Conservation (phyloP, 2,797 vertebrate genomes). For the Atherinosoma microstoma region DNA sequence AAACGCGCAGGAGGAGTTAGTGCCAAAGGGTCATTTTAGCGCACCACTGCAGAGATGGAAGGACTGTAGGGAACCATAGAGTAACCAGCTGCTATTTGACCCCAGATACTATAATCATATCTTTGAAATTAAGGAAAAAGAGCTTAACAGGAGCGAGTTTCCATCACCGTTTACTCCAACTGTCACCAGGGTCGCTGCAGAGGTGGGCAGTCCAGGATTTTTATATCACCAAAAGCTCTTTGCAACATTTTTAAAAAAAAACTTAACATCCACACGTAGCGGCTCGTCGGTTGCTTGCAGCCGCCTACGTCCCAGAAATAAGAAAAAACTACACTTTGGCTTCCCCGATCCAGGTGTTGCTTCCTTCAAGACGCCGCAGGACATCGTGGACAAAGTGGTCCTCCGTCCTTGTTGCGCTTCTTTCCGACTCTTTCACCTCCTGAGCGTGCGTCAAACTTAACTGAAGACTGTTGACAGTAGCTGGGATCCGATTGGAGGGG, state of each 20-base stretch:
- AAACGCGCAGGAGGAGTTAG: constrained; percentile 80
- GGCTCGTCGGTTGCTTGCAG: constrained; percentile 25
- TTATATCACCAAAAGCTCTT: constrained; percentile 45
- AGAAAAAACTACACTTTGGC: constrained; percentile 61
- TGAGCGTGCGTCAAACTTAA: constrained; percentile 48
- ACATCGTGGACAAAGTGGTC: constrained; percentile 60
- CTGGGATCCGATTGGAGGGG: constrained; percentile 15
- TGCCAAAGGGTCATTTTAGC: constrained; percentile 84
- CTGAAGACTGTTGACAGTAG: constrained; percentile 27
- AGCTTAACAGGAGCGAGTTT: constrained; percentile 37
- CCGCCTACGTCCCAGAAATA: constrained; percentile 34
- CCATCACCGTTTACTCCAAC: constrained; percentile 57
- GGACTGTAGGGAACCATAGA: constrained; percentile 83
- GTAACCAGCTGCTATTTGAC: constrained; percentile 57
- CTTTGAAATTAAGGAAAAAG: constrained; percentile 46
- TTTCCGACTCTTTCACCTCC: constrained; percentile 38
- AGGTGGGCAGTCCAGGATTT: constrained; percentile 75
- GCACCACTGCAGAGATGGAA: constrained; percentile 75
- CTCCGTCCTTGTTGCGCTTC: constrained; percentile 50
- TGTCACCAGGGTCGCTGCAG: constrained; percentile 65
- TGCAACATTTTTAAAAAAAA: constrained; percentile 22
- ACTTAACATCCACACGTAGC: constrained; percentile 38
- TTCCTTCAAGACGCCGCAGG: constrained; percentile 52
- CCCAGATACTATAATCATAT: constrained; percentile 58
- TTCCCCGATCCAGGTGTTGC: constrained; percentile 72